These are phyloP conservation scores for Eupithecia centaureata DNA, from an alignment of 2,888 invertebrate species.

Conservation along the genomic window DNA sequence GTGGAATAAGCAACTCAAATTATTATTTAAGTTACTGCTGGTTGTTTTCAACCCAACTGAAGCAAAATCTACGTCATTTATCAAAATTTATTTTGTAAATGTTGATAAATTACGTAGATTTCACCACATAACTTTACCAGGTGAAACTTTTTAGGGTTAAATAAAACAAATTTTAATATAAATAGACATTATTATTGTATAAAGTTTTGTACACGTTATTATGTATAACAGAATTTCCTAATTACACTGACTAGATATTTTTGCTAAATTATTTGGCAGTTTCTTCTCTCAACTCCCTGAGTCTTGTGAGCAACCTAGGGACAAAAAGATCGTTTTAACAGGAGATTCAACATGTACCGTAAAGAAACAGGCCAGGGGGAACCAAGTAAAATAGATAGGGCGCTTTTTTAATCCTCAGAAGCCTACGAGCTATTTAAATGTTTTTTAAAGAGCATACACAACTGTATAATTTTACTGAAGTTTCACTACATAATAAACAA, in stretches of 20 bases:
- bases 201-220: slow-evolving; percentile 80
- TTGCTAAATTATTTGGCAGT: slow-evolving; percentile 70
- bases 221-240: slow-evolving; percentile 76
- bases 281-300: slow-evolving; percentile 78
- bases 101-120: no score
- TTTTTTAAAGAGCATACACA: no score
- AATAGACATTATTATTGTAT: slow-evolving; percentile 83
- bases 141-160: slow-evolving; percentile 15
- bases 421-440: no score
- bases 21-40: not conserved
- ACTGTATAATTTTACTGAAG: no score
- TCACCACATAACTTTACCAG: no score
- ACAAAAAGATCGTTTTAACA: slow-evolving; percentile 27
- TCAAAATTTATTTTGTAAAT: no score
- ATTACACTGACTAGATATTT: slow-evolving; percentile 76
- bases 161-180: slow-evolving; percentile 66
- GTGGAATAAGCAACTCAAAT: slow-evolving; percentile 10
- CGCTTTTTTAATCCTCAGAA: no score
- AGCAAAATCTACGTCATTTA: not conserved
- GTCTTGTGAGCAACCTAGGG: slow-evolving; percentile 80
- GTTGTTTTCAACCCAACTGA: not conserved
- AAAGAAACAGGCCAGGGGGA: no score
- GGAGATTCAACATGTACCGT: no score
- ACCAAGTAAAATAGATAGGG: no score
- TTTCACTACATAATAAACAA: no score